These are phyloP conservation scores for Dunckerocampus dactyliophorus DNA, from an alignment of 2,113 vertebrate species.

Conservation along the genomic window DNA sequence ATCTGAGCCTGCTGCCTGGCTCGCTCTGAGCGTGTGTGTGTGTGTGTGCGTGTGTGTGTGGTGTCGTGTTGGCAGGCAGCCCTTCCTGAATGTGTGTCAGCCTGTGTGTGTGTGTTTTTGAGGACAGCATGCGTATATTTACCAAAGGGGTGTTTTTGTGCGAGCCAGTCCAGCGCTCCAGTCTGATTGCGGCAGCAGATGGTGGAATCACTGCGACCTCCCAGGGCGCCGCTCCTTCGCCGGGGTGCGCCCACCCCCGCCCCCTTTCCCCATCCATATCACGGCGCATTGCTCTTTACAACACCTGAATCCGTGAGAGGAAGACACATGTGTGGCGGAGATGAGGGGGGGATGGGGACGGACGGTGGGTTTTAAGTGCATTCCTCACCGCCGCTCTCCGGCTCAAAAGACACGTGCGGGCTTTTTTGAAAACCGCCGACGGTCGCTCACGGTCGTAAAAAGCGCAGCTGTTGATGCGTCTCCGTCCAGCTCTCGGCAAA, in stretches of 20 bases:
- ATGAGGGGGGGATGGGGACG: background rate
- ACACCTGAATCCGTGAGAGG: slow-evolving; percentile 20
- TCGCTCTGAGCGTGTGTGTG: slow-evolving; percentile 12
- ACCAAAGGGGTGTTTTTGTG: slow-evolving; percentile 8
- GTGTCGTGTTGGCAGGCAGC: slow-evolving; percentile 42
- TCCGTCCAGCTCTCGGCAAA: slow-evolving; percentile 24
- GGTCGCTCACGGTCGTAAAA: slow-evolving; percentile 59
- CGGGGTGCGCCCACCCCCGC: slow-evolving; percentile 2
- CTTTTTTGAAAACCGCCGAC: slow-evolving; percentile 47
- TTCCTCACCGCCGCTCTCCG: slow-evolving; percentile 45
- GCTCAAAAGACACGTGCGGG: slow-evolving; percentile 17
- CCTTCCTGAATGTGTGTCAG: slow-evolving; percentile 47
- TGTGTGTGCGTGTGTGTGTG: slow-evolving; percentile 11
- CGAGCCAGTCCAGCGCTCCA: slow-evolving; percentile 32
- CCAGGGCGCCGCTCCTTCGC: slow-evolving; percentile 50
- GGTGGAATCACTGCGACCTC: slow-evolving; percentile 68
- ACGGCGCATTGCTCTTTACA: slow-evolving; percentile 1
- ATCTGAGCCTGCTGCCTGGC: slow-evolving; percentile 59
- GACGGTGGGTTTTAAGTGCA: slow-evolving; percentile 33
- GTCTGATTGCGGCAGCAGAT: slow-evolving; percentile 70
- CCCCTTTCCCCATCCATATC: background rate
- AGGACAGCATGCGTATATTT: slow-evolving; percentile 32
- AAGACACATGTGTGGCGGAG: slow-evolving; percentile 8
- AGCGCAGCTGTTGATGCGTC: slow-evolving; percentile 42
- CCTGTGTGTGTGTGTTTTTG: slow-evolving; percentile 22